Evolutionary conservation across 2,113 vertebrate species (phyloP).

Genomic region (Oreotragus oreotragus): DNA sequence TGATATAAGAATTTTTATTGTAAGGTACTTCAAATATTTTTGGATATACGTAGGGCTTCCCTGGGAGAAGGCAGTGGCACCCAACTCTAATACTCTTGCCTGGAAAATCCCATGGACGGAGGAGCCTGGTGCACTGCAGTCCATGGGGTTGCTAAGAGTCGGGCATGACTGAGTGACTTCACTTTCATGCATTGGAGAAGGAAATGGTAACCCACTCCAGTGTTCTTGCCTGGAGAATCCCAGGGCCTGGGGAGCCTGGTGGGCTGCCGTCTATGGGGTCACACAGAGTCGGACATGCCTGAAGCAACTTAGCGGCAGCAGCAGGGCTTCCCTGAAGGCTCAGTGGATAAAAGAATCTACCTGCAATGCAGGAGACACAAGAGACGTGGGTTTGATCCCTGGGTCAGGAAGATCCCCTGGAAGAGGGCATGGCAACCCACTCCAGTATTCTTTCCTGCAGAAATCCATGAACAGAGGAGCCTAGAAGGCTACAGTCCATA

Average conservation of each 20-base stretch:
- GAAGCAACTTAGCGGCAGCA: too few species aligned
- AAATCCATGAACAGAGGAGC: not conserved
- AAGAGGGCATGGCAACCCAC: not conserved
- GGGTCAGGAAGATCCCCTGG: not conserved
- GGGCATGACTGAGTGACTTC: too few species aligned
- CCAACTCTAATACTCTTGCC: too few species aligned
- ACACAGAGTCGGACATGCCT: too few species aligned
- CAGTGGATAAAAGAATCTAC: not conserved
- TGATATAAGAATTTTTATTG: not conserved
- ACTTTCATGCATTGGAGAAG: too few species aligned
- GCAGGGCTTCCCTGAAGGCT: not conserved
- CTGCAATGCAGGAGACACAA: not conserved
- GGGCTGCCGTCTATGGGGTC: too few species aligned
- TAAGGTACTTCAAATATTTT: not conserved
- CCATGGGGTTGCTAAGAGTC: too few species aligned
- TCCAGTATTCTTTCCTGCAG: not conserved
- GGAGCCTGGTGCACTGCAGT: too few species aligned
- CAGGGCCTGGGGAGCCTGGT: too few species aligned
- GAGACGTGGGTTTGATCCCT: not conserved
- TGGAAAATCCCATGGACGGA: too few species aligned
- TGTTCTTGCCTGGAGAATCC: too few species aligned
- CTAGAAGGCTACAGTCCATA: not conserved
- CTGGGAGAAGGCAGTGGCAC: not conserved
- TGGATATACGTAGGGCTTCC: not conserved
- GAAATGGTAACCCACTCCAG: too few species aligned